Base-by-base conservation (phyloP, 30 jellyfish, hydroid and myxozoan genomes). In the Rhopilema esculentum region DNA sequence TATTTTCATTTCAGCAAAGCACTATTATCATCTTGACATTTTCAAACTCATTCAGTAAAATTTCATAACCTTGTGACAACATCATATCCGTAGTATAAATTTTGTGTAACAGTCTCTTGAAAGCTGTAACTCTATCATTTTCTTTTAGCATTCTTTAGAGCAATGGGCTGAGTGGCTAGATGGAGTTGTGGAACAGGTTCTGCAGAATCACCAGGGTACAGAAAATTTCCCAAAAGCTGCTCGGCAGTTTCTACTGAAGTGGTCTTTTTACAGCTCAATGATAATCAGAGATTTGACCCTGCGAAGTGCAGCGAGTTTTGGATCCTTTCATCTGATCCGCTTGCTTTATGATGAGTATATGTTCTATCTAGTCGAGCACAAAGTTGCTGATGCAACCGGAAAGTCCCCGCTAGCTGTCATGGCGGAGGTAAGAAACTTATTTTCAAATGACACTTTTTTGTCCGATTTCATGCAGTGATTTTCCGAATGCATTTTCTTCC, bases 121-220 rank as follows among this genome's bases (percentile, higher is more conserved):
- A 2, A 12, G 57, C 12, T 40, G 12, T 12, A 12, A 40, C 57
- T 6, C 57, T 6, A 40, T 6, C 18, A 17, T 28, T 71, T 61
- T 72, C 63, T 85, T 83, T 27, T 96, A 95, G 99, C 99, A 90
- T 40, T 83, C 99, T 65, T 79, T 95, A 87, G 99, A 95, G 66
- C 97, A 95, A 57, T 95, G 99, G 99, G 97, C 99, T 27, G 88
- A 89, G 78, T 95, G 99, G 99, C 70, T 95, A 91, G 97, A 95
- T 20, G 68, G 91, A 31, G 99, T 95, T 21, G 99, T 95, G 29
- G 89, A 86, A n/a, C 82, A 80, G 26, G 97, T 95, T n/a, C 85
- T 95, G 75, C 98, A 84, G 51, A 90, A 93, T 17, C 99, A 95
- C 89, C 85, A 78, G 62, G 99, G 97, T 15, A 89, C 85, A 23